A percentile compares a stretch with the other conserved stretches of the same genome.
Conservation (phyloP, 2,888 invertebrate genomes). For the Lithophane leautieri region DNA sequence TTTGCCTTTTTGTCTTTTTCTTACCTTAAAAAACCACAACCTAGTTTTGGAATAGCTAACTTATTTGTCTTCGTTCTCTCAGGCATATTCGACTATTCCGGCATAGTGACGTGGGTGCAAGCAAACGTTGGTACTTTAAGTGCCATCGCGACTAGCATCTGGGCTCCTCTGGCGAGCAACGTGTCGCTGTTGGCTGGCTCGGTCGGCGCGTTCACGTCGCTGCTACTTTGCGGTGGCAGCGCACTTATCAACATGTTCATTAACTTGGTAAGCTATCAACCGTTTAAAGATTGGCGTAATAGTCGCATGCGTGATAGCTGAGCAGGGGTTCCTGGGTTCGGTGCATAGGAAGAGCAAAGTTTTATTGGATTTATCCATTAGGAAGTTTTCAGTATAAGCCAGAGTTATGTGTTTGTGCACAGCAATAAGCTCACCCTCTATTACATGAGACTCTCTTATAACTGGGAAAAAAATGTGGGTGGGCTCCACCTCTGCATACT, state of each 20-base stretch:
- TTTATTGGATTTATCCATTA: not conserved
- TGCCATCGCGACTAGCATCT: conserved; percentile 95
- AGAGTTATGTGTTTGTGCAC: not conserved
- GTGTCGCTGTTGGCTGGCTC: conserved; percentile 96
- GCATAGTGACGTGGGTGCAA: conserved; percentile 95
- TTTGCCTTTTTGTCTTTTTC: not conserved
- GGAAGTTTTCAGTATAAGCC: not conserved
- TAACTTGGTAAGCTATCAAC: conserved; percentile 92
- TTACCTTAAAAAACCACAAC: not conserved
- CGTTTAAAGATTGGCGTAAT: not conserved
- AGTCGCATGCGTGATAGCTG: not conserved
- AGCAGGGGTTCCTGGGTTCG: not conserved
- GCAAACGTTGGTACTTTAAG: conserved; percentile 97
- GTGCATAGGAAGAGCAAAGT: not conserved
- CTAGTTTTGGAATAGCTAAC: not conserved
- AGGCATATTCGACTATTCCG: conserved; percentile 93
- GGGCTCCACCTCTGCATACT: not conserved
- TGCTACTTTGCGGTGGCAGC: conserved; percentile 97
- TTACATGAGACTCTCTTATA: not conserved
- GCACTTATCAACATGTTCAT: conserved; percentile 96
- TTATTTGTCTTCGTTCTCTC: conserved; percentile 26
- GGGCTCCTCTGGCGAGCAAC: conserved; percentile 98
- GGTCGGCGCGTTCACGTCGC: conserved; percentile 96
- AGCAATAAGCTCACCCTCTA: not conserved
- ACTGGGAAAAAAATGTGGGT: not conserved